These are phyloP conservation scores for Manacus vitellinus DNA, from an alignment of 2,113 vertebrate genomes.

Conservation along the genomic window DNA sequence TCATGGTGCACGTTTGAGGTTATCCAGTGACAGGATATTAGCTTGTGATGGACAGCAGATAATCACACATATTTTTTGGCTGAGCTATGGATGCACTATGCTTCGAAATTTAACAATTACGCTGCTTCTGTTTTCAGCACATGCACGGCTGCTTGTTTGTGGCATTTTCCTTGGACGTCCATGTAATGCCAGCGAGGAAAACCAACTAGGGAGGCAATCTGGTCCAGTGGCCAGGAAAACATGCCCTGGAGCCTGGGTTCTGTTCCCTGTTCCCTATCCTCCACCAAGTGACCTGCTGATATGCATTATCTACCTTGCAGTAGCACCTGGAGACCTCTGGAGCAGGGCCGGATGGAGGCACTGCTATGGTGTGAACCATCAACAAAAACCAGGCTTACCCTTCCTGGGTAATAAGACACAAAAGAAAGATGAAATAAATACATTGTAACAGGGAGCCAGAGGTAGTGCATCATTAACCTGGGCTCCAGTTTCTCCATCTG, in stretches of 20 bases:
- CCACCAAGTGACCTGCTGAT: neutral
- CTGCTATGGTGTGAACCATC: rapidly evolving
- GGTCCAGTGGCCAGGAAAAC: neutral
- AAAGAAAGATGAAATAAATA: neutral
- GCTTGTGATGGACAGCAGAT: neutral
- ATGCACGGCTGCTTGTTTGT: neutral
- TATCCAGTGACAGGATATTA: neutral
- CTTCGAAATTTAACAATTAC: neutral
- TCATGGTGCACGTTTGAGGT: neutral
- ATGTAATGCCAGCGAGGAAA: neutral
- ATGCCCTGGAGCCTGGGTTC: neutral
- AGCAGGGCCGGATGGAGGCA: neutral
- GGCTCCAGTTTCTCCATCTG: neutral
- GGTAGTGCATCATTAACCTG: neutral
- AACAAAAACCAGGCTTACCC: neutral
- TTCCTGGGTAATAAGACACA: neutral
- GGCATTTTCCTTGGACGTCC: neutral
- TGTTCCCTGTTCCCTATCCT: neutral
- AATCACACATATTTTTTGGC: neutral
- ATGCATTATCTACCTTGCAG: neutral
- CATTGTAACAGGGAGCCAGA: neutral
- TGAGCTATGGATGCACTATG: neutral
- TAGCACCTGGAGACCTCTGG: neutral
- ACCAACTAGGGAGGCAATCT: neutral
- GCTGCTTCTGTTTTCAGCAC: neutral